phyloP scores from a whole-genome alignment of 2,888 invertebrate genomes.

The Plutella xylostella region DNA sequence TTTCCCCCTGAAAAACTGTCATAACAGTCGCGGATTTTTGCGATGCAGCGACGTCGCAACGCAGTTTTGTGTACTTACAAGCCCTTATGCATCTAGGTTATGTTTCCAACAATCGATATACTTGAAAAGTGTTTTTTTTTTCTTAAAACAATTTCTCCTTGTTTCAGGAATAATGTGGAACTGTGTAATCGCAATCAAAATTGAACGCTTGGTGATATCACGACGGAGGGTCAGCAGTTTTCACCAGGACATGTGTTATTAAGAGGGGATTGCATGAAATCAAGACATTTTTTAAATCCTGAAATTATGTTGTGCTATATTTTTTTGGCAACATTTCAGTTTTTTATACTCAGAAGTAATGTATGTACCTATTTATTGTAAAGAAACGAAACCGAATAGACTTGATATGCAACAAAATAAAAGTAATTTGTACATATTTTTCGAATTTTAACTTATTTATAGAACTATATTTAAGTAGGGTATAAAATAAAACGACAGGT shows the following conservation, averaged over 20 bases:
- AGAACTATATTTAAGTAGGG: neutral
- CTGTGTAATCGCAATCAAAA: slow-evolving; percentile 43
- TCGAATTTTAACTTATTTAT: slow-evolving; percentile 13
- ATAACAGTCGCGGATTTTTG: no score
- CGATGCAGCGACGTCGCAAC: no score
- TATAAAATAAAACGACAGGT: slow-evolving; percentile 24
- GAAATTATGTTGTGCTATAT: slow-evolving; percentile 52
- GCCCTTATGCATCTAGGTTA: no score
- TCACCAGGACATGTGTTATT: slow-evolving; percentile 42
- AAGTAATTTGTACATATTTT: slow-evolving; percentile 59
- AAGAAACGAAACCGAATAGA: slow-evolving; percentile 57
- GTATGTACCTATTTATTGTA: slow-evolving; percentile 61
- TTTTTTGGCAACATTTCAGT: slow-evolving; percentile 44
- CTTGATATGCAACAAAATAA: slow-evolving; percentile 64
- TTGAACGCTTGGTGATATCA: slow-evolving; percentile 38
- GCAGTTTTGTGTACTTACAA: neutral
- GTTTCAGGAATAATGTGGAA: slow-evolving; percentile 37
- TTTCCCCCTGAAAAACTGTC: no score
- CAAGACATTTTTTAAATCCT: slow-evolving; percentile 44
- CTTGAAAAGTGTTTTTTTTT: no score
- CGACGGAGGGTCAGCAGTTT: slow-evolving; percentile 30
- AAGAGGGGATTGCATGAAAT: slow-evolving; percentile 41
- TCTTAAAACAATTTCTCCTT: slow-evolving; percentile 14
- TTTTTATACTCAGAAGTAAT: slow-evolving; percentile 62
- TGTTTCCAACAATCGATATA: no score